Evolutionary conservation across 2,888 invertebrate species (phyloP).

Genomic region (Geotrupes spiniger): DNA sequence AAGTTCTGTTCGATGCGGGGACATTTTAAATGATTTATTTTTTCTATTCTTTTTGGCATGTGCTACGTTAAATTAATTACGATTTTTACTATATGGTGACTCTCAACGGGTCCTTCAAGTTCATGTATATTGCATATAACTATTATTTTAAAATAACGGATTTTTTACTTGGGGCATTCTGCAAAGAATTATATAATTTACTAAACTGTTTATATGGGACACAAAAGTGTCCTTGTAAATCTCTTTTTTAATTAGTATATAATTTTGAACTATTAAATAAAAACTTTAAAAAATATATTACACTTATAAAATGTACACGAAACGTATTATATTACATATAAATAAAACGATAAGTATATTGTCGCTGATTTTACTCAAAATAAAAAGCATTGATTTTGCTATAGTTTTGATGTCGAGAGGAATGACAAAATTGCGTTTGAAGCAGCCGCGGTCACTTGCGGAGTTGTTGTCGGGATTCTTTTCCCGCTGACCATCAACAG

Average conservation of each 20-base stretch:
- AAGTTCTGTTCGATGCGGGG: constrained; percentile 40
- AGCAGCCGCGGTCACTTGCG: constrained; percentile 17
- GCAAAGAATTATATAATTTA: no score
- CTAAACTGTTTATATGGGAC: no score
- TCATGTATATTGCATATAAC: no score
- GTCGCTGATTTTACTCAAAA: constrained; percentile 8
- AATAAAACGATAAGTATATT: no score
- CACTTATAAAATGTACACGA: no score
- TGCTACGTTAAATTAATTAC: constrained; percentile 10
- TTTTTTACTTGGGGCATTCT: no score
- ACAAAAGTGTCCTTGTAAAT: no score
- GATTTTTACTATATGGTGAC: not conserved
- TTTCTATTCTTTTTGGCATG: constrained; percentile 28
- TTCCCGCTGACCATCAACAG: constrained; percentile 17
- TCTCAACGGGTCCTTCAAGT: not conserved
- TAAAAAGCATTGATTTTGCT: constrained; percentile 7
- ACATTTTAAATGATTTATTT: constrained; percentile 44
- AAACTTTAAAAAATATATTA: no score
- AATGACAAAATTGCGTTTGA: constrained; percentile 20
- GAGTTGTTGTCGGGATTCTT: constrained; percentile 15
- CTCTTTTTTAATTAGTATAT: no score
- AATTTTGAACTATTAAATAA: no score
- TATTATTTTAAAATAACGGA: no score
- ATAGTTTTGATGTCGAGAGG: constrained; percentile 13
- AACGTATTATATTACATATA: no score